phyloP scores from a whole-genome alignment of 1,140 invertebrate species.

The Armadillidium nasatum region DNA sequence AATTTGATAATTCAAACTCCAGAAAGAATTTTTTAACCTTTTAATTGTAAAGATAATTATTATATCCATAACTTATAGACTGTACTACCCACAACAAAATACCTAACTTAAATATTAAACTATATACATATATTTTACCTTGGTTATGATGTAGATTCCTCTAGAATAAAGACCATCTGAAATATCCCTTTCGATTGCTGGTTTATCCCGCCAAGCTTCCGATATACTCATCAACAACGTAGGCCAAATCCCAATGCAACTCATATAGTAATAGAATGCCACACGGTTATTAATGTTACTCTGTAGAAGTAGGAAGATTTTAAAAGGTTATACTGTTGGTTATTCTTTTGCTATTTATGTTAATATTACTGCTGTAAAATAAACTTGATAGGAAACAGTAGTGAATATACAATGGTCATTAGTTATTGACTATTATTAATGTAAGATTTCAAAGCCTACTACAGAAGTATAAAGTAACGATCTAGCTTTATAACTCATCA shows the following conservation, averaged over 20 bases:
- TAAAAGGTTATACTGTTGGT: too few species aligned
- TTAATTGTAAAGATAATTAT: too few species aligned
- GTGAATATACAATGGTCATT: too few species aligned
- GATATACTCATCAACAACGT: constrained; percentile 63
- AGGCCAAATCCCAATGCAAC: constrained; percentile 72
- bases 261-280: constrained; percentile 76
- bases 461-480: too few species aligned
- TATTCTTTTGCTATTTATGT: too few species aligned
- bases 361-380: too few species aligned
- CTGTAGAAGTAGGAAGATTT: constrained; percentile 44
- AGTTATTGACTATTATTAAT: neutral
- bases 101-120: constrained; percentile 25
- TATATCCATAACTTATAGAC: too few species aligned
- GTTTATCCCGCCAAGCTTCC: constrained; percentile 63
- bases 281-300: constrained; percentile 57
- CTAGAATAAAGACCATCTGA: constrained; percentile 71
- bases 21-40: too few species aligned
- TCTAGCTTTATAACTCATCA: too few species aligned
- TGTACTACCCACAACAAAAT: too few species aligned
- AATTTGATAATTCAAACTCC: too few species aligned
- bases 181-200: constrained; percentile 70
- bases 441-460: neutral
- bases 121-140: constrained; percentile 56
- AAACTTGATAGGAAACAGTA: too few species aligned
- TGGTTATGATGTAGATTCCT: constrained; percentile 68